Evolutionary conservation across 2,797 vertebrate species (phyloP).

Genomic region (Sardinella longiceps): DNA sequence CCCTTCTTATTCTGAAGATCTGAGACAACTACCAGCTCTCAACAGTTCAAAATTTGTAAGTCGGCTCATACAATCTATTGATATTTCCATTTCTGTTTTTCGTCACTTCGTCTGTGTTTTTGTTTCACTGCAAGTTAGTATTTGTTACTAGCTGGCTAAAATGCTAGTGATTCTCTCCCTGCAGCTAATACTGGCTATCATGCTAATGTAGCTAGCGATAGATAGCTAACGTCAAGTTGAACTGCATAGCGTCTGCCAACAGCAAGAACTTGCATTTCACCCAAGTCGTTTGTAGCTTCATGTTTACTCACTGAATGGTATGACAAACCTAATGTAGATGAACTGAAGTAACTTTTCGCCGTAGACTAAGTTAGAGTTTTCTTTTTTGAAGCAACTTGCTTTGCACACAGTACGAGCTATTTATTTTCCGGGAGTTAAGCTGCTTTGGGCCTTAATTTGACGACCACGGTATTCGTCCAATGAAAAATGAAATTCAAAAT

Average conservation of each 20-base stretch:
- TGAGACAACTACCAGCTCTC: conserved; percentile 38
- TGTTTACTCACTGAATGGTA: not conserved
- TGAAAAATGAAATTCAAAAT: conserved; percentile 29
- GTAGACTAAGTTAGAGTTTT: not conserved
- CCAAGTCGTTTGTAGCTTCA: conserved; percentile 1
- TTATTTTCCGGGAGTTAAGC: conserved; percentile 40
- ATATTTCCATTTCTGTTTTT: not conserved
- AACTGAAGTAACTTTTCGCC: not conserved
- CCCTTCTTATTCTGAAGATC: conserved; percentile 46
- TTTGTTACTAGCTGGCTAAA: conserved; percentile 24
- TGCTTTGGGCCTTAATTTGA: conserved; percentile 40
- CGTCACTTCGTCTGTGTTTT: not conserved
- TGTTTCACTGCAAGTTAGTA: not conserved
- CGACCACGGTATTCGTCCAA: conserved; percentile 49
- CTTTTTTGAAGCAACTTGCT: not conserved
- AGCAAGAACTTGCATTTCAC: conserved; percentile 20
- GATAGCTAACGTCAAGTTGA: conserved; percentile 24
- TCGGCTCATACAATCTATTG: conserved; percentile 26
- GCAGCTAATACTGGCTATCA: conserved; percentile 21
- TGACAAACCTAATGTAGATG: not conserved
- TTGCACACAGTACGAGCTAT: not conserved
- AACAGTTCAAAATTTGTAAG: conserved; percentile 62
- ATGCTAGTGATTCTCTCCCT: conserved; percentile 20
- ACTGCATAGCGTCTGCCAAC: not conserved
- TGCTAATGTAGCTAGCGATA: not conserved